phyloP scores from a whole-genome alignment of 2,888 invertebrate genomes.

The Adineta ricciae region DNA sequence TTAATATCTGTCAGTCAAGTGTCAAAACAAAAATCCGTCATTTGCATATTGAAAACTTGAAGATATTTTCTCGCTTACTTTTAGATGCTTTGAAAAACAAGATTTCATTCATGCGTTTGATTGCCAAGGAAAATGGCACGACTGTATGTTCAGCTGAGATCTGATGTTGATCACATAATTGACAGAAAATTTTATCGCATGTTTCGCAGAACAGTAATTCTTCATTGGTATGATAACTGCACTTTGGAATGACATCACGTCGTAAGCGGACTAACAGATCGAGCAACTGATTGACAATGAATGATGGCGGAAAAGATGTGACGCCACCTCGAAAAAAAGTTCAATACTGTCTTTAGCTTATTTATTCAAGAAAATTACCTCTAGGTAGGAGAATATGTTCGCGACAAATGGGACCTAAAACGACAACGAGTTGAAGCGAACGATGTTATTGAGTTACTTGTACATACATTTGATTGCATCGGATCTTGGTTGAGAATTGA shows the following conservation, averaged over 20 bases:
- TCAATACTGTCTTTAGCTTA: background rate
- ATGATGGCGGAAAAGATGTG: constrained; percentile 57
- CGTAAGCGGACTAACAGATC: constrained; percentile 76
- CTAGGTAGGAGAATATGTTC: constrained; percentile 75
- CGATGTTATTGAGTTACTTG: background rate
- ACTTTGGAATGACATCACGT: constrained; percentile 81
- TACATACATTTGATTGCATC: constrained; percentile 14
- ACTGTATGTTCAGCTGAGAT: constrained; percentile 41
- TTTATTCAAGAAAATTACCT: constrained; percentile 54
- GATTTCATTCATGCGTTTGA: constrained; percentile 89
- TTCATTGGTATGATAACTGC: constrained; percentile 63
- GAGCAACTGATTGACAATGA: constrained; percentile 80
- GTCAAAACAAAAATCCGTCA: too few species aligned
- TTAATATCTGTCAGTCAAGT: too few species aligned
- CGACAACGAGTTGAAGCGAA: too few species aligned
- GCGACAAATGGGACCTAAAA: constrained; percentile 46
- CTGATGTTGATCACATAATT: constrained; percentile 58
- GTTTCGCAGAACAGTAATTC: constrained; percentile 84
- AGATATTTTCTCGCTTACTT: constrained; percentile 52
- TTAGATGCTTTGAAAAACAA: constrained; percentile 82
- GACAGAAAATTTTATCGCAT: constrained; percentile 82
- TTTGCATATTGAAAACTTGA: too few species aligned
- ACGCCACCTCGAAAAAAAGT: constrained; percentile 60
- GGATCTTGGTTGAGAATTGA: constrained; percentile 27
- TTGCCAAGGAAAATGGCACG: constrained; percentile 72